Evolutionary conservation across 2,888 invertebrate species (phyloP), one percentile per base, ranked within the genome.

Genomic region (Lamellibrachia columna): DNA sequence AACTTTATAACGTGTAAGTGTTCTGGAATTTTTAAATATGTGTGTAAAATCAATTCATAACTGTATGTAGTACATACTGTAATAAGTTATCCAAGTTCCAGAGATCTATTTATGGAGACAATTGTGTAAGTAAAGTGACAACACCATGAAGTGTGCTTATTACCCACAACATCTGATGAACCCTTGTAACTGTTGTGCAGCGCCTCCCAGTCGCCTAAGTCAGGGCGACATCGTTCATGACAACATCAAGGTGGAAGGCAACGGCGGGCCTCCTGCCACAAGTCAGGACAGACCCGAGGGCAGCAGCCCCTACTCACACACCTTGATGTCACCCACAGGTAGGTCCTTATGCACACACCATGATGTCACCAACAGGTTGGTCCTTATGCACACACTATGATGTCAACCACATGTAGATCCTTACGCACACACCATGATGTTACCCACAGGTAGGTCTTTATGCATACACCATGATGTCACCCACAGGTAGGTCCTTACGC

Each of bases 221-320:
- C 99, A 99, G 97, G 99, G 99, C 97, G 99, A 99, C 96, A 99
- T 98, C 93, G 94, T 95, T 8, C 93, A 93, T 75, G 75, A 75
- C 11, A 91, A 90, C 52, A 93, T 94, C 7, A 92, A 93, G 55
- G 93, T 93, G 40, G 94, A 94, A 90, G 93, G 93, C 7, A 93
- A 93, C 91, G 55, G 91, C 0, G 52, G 91, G 28, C 90, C 92
- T 52, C 58, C 92, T 7, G 28, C 90, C n/a, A 28, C 40, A 11
- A 55, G 90, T 53, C 91, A 91, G n/a, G 92, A 92, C 90, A 91
- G 75, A 91, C 91, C 92, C 52, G 91, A 58, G 60, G 53, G 90
- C 92, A 92, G 75, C 22, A 90, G 92, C 94, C 94, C 93, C 94
- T 94, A 53, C 93, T 94, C 3, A 11, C 92, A 92, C 60, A 75